Evolutionary conservation across 2,113 vertebrate species (phyloP), one percentile per base, ranked within the genome.

Genomic region (Glaucidium brasilianum): DNA sequence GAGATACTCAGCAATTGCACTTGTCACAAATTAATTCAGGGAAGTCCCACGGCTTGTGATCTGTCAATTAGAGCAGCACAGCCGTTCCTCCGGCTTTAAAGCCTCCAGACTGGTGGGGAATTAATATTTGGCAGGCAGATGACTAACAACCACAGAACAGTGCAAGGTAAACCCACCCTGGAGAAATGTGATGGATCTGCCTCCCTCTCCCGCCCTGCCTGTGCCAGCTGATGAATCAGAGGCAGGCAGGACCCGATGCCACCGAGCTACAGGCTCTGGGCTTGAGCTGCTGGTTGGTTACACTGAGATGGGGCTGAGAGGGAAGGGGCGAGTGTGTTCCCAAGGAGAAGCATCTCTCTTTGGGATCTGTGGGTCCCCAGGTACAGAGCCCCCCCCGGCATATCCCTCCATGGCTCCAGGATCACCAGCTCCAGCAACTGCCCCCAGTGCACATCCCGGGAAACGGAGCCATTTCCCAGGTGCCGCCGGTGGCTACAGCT

Each of bases 21-120:
- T 93, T 59, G 83, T 63, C 92, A 91, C 73, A 43, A 15, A 93
- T 92, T 87, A 94, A 92, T 60, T 55, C 90, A 91, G 85, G 88
- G 83, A 77, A 93, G 34, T 92, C 90, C 83, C 90, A 68, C 43
- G 29, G 79, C 82, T 63, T 37, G 56, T 29, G 94, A 76, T 95
- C 72, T 74, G 68, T 93, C 90, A 88, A 37, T 81, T 5, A 86
- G 68, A 88, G 69, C 18, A 11, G 71, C 2, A 0, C 85, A 88
- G 67, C 26, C 5, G 0, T 23, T 76, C 55, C 85, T 85, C 82
- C 10, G 32, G 4, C 94, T 96, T 83, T 67, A 49, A 80, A 55
- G n/a, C 41, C 94, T 86, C 32, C 56, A 15, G 52, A 64, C 76
- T 92, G 88, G 30, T 71, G 47, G 68, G 84, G 85, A 77, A 26